Base-by-base conservation (phyloP, 1,140 invertebrate genomes). In the Pseudobourletiella spinata region DNA sequence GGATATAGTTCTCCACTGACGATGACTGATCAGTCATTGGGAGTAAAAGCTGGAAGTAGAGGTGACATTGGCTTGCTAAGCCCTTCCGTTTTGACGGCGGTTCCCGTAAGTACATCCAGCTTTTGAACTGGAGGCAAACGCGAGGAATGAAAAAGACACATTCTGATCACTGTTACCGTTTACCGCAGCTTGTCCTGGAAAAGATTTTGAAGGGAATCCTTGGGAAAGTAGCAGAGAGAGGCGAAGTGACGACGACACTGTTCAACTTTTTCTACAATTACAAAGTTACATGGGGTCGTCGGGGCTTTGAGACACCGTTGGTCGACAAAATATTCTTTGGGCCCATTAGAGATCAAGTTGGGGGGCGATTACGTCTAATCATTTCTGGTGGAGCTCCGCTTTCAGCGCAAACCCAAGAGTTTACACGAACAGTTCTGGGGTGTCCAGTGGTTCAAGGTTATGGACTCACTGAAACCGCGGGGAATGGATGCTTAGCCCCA, bases 1-100 rank as follows among this genome's bases (percentile, higher is more conserved):
- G 96, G 95, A 8, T 99, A 98, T 76, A 97, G 93, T 2, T 93
- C 92, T 0, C 89, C 95, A 0, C 77, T 93, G 24, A 99, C 96
- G 0, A 84, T 99, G 79, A 88, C 96, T 44, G 95, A 99, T 75
- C 86, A 90, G 2, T 92, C 93, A 48, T 93, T 88, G 72, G 98
- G 94, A 77, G 93, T 99, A 58, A 93, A 92, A 79, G 84, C 85
- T 66, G 95, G 95, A 6, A 86, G 85, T 24, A 86, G 83, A 70
- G 89, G 96, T 3, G 96, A 99, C 76, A 89, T 92, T 3, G 85
- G 87, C 20, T 84, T 95, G 0, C 76, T 99, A 22, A 82, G 83
- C 71, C 96, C 96, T 16, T 96, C 94, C 1, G 86, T 95, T 67
- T 87, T 98, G 77, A 92, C 93, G 6, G 84, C 91, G 57, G 96